These are phyloP conservation scores for Syngnathus rostellatus DNA, from an alignment of 2,797 vertebrate species.

Conservation along the genomic window DNA sequence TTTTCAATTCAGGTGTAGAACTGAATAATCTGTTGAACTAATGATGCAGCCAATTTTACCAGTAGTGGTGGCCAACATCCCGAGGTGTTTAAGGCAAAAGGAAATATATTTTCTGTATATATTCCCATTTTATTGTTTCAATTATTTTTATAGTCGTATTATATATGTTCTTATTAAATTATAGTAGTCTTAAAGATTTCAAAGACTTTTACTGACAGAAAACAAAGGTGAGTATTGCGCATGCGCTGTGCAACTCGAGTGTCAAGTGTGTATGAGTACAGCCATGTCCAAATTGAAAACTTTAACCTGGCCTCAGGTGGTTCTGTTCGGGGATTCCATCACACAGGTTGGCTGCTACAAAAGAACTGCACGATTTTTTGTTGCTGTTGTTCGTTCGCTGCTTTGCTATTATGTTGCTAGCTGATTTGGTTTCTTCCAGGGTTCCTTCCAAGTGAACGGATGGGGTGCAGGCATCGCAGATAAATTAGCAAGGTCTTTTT, in stretches of 20 bases:
- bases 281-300: conserved; percentile 59
- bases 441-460: conserved; percentile 80
- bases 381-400: neutral
- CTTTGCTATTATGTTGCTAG: neutral
- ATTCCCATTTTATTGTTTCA: no score
- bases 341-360: conserved; percentile 76
- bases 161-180: no score
- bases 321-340: conserved; percentile 92
- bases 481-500: conserved; percentile 78
- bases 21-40: no score
- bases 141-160: no score
- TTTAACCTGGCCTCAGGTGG: conserved; percentile 74
- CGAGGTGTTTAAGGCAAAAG: no score
- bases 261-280: neutral
- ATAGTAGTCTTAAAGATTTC: no score
- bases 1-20: no score
- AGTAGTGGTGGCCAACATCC: no score
- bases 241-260: neutral
- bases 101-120: no score
- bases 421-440: conserved; percentile 56
- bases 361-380: no score
- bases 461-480: conserved; percentile 81
- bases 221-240: neutral
- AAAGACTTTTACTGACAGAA: neutral
- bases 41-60: no score